These are phyloP conservation scores for Erebia epiphron DNA, from an alignment of 2,888 invertebrate genomes.

Conservation along the genomic window DNA sequence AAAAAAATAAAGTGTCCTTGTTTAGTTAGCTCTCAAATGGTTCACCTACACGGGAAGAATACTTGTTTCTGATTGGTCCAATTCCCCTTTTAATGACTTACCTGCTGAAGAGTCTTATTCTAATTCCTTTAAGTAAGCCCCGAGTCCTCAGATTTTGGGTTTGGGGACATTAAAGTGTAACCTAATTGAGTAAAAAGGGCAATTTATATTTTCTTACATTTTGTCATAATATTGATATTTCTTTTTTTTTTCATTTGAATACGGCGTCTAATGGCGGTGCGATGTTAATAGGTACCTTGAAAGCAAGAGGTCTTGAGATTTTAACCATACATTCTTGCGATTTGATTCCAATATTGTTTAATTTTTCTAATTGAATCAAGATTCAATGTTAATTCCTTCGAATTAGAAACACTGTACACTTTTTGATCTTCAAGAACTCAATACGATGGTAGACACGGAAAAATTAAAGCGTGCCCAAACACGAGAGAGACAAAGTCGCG, in stretches of 20 bases:
- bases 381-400: no score
- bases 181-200: constrained; percentile 36
- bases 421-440: no score
- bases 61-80: constrained; percentile 44
- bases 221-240: constrained; percentile 1
- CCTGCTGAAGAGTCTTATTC: constrained; percentile 41
- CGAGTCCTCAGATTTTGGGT: constrained; percentile 32
- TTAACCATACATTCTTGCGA: background rate
- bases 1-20: background rate
- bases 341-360: background rate
- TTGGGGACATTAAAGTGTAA: constrained; percentile 30
- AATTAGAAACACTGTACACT: no score
- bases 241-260: background rate
- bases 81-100: constrained; percentile 46
- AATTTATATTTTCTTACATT: background rate
- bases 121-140: constrained; percentile 42
- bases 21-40: background rate
- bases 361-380: background rate
- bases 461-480: no score
- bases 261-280: background rate
- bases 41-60: constrained; percentile 33
- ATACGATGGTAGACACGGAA: no score
- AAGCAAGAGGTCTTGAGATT: background rate
- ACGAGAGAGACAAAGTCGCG: no score
- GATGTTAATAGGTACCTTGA: background rate